These are phyloP conservation scores for Apotomis betuletana DNA, from an alignment of 2,888 invertebrate species.

Conservation along the genomic window DNA sequence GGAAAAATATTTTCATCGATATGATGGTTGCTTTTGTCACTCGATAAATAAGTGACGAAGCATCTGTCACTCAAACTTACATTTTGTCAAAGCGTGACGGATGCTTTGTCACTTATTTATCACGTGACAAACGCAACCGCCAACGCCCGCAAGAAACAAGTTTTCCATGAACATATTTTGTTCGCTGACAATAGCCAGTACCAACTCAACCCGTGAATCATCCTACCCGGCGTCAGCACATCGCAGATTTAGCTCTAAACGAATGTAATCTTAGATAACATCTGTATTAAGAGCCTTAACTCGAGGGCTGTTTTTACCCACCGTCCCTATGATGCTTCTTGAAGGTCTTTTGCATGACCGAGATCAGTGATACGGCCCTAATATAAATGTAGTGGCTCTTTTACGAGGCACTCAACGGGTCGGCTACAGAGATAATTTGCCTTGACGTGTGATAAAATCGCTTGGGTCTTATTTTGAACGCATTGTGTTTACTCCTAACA, in stretches of 20 bases:
- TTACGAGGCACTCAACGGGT: constrained; percentile 66
- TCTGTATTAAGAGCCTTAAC: constrained; percentile 53
- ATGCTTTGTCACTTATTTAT: no score
- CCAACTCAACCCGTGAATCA: neutral
- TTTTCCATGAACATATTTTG: no score
- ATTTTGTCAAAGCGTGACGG: no score
- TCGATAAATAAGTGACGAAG: no score
- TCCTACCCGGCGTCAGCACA: constrained; percentile 3
- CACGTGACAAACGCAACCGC: no score
- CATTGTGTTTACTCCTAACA: constrained; percentile 42
- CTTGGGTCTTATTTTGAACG: constrained; percentile 59
- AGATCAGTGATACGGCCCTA: constrained; percentile 71
- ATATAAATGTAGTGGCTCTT: constrained; percentile 70
- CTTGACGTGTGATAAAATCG: constrained; percentile 71
- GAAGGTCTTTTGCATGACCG: constrained; percentile 64
- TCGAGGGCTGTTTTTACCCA: constrained; percentile 46
- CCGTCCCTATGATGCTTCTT: constrained; percentile 53
- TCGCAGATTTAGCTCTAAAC: constrained; percentile 27
- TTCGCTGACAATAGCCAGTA: no score
- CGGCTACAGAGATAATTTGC: constrained; percentile 67
- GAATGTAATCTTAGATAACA: constrained; percentile 54
- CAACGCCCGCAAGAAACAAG: no score
- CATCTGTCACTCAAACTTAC: no score
- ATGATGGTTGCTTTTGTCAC: no score
- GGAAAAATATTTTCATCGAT: no score